Evolutionary conservation across 2,113 vertebrate species (phyloP).

Genomic region (Elaphurus davidianus): DNA sequence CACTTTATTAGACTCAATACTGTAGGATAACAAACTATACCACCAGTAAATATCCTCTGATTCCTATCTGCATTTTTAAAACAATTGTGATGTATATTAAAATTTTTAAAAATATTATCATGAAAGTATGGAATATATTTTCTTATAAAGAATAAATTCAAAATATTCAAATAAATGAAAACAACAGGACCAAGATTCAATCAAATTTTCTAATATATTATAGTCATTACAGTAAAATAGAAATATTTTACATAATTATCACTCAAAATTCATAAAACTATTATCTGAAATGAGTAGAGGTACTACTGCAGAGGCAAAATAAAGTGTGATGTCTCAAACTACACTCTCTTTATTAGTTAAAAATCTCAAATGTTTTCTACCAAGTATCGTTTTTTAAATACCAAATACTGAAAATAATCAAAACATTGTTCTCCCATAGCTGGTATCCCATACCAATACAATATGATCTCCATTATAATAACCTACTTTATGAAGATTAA

Average conservation of each 20-base stretch:
- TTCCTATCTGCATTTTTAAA: not conserved
- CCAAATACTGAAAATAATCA: constrained; percentile 41
- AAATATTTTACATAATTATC: not conserved
- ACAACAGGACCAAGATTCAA: not conserved
- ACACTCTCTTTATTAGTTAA: not conserved
- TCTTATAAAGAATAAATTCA: not conserved
- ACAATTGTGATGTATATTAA: not conserved
- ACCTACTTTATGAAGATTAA: constrained; percentile 90
- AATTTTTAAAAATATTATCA: not conserved
- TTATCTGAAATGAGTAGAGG: not conserved
- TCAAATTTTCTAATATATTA: not conserved
- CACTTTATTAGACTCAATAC: not conserved
- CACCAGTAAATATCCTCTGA: not conserved
- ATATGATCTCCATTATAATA: constrained; percentile 88
- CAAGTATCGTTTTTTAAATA: not conserved
- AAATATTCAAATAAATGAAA: not conserved
- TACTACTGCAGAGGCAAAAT: not conserved
- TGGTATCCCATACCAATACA: constrained; percentile 78
- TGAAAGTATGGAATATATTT: not conserved
- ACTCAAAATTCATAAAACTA: not conserved
- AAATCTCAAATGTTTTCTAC: constrained; percentile 1
- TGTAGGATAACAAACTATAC: not conserved
- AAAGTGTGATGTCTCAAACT: not conserved
- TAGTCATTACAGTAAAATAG: not conserved
- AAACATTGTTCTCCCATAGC: constrained; percentile 65